Evolutionary conservation across 2,113 vertebrate genomes (phyloP).

Genomic region (Eclectus roratus): DNA sequence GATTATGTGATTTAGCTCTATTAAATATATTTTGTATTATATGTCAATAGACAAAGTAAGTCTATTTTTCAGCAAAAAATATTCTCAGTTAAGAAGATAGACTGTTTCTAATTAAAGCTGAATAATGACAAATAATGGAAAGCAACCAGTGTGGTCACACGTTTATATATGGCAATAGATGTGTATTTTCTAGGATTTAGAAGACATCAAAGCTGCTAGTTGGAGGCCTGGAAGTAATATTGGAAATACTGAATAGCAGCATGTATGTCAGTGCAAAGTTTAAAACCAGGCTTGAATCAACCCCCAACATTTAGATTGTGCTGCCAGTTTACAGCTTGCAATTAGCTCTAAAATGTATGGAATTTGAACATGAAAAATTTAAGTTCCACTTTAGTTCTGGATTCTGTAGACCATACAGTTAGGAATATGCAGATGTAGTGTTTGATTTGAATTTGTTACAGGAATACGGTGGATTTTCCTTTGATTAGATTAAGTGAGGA

Average conservation of each 20-base stretch:
- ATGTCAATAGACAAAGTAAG: background rate
- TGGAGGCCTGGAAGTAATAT: slow-evolving; percentile 30
- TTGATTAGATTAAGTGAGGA: background rate
- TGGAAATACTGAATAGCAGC: slow-evolving; percentile 16
- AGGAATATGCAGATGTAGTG: background rate
- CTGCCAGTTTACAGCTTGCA: background rate
- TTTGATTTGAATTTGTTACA: background rate
- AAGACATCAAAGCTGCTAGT: slow-evolving; percentile 9
- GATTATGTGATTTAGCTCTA: background rate
- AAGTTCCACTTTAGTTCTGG: background rate
- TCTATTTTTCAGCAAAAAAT: slow-evolving; percentile 3
- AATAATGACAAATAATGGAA: slow-evolving; percentile 48
- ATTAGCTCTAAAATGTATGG: background rate
- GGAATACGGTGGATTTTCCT: background rate
- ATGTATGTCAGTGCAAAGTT: background rate
- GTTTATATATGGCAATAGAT: slow-evolving; percentile 23
- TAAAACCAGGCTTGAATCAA: background rate
- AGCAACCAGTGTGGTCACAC: slow-evolving; percentile 11
- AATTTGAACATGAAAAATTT: background rate
- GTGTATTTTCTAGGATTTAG: slow-evolving; percentile 29
- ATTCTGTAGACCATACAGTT: background rate
- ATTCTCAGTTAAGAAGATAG: background rate
- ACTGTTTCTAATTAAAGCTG: slow-evolving; percentile 51
- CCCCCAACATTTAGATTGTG: background rate
- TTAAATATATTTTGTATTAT: background rate